Evolutionary conservation across 2,888 invertebrate species (phyloP), one percentile per base, ranked within the genome.

Genomic region (Noctua comes): DNA sequence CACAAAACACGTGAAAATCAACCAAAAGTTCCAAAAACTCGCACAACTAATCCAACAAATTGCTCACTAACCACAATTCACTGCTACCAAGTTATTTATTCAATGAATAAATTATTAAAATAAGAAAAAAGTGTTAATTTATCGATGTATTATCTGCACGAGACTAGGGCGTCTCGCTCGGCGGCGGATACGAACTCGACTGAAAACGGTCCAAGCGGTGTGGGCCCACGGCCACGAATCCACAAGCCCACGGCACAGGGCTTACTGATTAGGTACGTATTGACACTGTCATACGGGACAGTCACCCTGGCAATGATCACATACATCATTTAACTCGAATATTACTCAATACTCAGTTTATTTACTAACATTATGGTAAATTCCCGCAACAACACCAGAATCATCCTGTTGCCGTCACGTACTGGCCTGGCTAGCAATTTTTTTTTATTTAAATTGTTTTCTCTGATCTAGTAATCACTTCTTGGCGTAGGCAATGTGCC

Each of bases 151-250:
- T 81, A 59, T 59, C 54, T 64, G 48, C 21, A 51, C 79, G 79
- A 59, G 75, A 62, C 59, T 10, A 40, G 57, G 36, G 85, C 89
- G 89, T 79, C 89, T 73, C 80, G 68, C 85, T 79, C 74, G 78
- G 76, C 40, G 70, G 90, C 83, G 83, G 76, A 59, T 80, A 79
- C 79, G 70, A 82, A 79, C 80, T 70, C 86, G 79, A 90, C 89
- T 89, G 89, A 86, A 86, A 80, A 68, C 70, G 73, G 46, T 71
- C 68, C 8, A 57, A 51, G 74, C 76, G 71, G 68, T 36, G 40
- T 69, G 77, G 73, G 80, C 65, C 79, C 79, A 31, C 66, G 69
- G 48, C 72, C 6, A n/a, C n/a, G 16, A 43, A 66, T 43, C 69
- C 31, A 62, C 62, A 8, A 31, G 62, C 31, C 66, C 36, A 73